Evolutionary conservation across 2,888 invertebrate genomes (phyloP).

Genomic region (Agrochola circellaris): DNA sequence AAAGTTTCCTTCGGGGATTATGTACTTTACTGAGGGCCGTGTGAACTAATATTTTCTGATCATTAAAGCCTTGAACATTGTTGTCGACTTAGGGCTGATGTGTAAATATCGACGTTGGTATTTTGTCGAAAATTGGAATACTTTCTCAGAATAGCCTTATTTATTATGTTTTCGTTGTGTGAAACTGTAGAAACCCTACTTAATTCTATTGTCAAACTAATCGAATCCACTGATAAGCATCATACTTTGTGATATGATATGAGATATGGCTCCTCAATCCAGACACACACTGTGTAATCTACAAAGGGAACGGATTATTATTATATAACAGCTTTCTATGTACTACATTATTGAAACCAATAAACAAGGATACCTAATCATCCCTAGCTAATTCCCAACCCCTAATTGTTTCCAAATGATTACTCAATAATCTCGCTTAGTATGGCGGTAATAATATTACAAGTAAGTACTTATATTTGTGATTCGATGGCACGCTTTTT

Average conservation of each 20-base stretch:
- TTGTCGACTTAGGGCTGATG: neutral
- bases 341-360: neutral
- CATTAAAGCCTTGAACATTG: conserved; percentile 13
- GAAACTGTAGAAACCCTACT: neutral
- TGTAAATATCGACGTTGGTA: neutral
- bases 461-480: conserved; percentile 38
- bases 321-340: neutral
- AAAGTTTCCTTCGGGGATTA: conserved; percentile 74
- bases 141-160: neutral
- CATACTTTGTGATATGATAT: neutral
- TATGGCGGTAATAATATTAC: conserved; percentile 25
- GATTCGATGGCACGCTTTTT: conserved; percentile 27
- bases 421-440: conserved; percentile 22
- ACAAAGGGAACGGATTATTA: neutral
- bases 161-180: neutral
- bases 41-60: conserved; percentile 51
- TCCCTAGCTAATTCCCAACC: neutral
- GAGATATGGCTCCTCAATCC: too few relatives aligned
- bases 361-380: conserved; percentile 10
- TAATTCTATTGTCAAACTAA: neutral
- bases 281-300: too few relatives aligned
- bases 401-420: conserved; percentile 21
- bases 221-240: neutral
- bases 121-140: neutral
- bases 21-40: conserved; percentile 52